Evolutionary conservation across 2,888 invertebrate genomes (phyloP), one percentile per base, ranked within the genome.

Genomic region (Panopea generosa): DNA sequence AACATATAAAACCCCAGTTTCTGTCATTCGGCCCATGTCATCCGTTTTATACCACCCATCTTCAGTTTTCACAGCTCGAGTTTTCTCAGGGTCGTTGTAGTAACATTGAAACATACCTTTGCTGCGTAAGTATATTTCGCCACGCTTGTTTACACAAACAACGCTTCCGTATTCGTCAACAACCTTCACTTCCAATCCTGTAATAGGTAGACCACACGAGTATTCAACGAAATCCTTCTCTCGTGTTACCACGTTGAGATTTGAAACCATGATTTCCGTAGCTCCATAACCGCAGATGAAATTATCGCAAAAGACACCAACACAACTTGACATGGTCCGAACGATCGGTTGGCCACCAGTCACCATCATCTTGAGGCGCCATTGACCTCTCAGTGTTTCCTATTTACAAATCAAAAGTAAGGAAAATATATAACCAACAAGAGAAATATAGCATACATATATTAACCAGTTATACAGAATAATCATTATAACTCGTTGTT

Each of bases 21-120:
- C 9, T 18, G 45, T 18, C 45, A 45, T 3, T 18, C 20, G 20
- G n/a, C 45, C 45, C 4, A 45, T 45, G 45, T 63, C 63, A 18
- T 43, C 63, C 1, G 63, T 53, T n/a, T 53, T 63, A 53, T 53
- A 63, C 63, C 63, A 63, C 9, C 63, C 53, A 43, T 63, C 63
- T 6, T 14, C 26, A 1, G 52, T 52, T 18, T 53, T 50, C 4
- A 52, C 62, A 4, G 27, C 16, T 14, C 27, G n/a, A 11, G 50
- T 62, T 62, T 38, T 50, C 22, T 50, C 50, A 1, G 20, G 7
- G 33, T 52, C 62, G 38, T 50, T 62, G 20, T n/a, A n/a, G n/a
- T n/a, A n/a, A n/a, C n/a, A n/a, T n/a, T n/a, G n/a, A n/a, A n/a
- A n/a, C n/a, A n/a, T n/a, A n/a, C n/a, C n/a, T n/a, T n/a, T n/a